These are phyloP conservation scores for Pionites leucogaster DNA, from an alignment of 2,113 vertebrate species.

Conservation along the genomic window DNA sequence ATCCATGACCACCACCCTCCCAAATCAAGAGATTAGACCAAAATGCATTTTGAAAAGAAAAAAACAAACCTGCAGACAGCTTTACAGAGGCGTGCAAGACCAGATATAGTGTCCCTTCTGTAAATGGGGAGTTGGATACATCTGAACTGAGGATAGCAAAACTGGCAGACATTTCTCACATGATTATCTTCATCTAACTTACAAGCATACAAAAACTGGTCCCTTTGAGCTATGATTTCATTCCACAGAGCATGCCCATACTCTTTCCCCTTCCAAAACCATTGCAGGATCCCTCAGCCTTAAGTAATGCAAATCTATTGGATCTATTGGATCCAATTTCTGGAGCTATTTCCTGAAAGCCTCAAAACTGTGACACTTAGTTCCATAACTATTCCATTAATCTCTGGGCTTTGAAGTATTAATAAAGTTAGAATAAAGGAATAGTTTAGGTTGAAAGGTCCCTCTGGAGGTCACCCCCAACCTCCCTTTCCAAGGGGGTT, in stretches of 20 bases:
- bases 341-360: neutral
- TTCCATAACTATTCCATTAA: neutral
- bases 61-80: neutral
- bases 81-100: neutral
- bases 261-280: neutral
- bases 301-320: neutral
- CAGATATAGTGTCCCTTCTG: neutral
- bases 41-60: neutral
- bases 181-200: neutral
- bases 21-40: neutral
- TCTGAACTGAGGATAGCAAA: neutral
- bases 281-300: neutral
- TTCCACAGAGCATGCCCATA: neutral
- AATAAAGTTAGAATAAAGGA: neutral
- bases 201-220: neutral
- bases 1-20: neutral
- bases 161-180: neutral
- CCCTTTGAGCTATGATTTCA: neutral
- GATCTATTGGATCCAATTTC: neutral
- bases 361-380: neutral
- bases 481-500: rapidly evolving
- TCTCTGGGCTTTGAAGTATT: neutral
- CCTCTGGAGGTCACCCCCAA: neutral
- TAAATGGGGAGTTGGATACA: neutral
- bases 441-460: neutral